Evolutionary conservation across 1,140 invertebrate species (phyloP).

Genomic region (Gonatopus flavifemur): DNA sequence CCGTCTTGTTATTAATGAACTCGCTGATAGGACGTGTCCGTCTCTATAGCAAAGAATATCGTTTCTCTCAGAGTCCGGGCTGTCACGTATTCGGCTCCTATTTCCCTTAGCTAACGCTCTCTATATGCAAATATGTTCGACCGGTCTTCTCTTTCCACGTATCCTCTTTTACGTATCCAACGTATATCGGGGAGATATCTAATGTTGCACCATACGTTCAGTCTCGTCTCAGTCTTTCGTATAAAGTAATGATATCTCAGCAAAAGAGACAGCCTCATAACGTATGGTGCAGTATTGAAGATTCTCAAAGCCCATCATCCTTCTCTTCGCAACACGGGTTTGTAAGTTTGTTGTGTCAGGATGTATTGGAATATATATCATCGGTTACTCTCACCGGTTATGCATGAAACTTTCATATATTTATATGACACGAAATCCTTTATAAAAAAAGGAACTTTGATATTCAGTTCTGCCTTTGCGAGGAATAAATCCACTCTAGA

Average conservation of each 20-base stretch:
- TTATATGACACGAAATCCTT: too few relatives aligned
- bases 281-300: too few relatives aligned
- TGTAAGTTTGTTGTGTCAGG: slow-evolving; percentile 17
- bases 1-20: slow-evolving; percentile 50
- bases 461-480: slow-evolving; percentile 44
- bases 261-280: too few relatives aligned
- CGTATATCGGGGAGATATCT: neutral
- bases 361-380: slow-evolving; percentile 31
- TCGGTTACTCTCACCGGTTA: too few relatives aligned
- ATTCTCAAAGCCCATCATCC: too few relatives aligned
- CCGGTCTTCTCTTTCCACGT: slow-evolving; percentile 41
- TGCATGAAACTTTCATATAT: too few relatives aligned
- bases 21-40: slow-evolving; percentile 50
- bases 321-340: slow-evolving; percentile 15
- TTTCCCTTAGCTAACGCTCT: slow-evolving; percentile 59
- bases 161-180: slow-evolving; percentile 27
- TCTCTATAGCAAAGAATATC: slow-evolving; percentile 48
- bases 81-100: slow-evolving; percentile 58
- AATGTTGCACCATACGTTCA: neutral
- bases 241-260: too few relatives aligned
- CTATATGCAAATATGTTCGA: slow-evolving; percentile 56
- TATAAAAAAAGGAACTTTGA: slow-evolving; percentile 57
- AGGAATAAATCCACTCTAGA: slow-evolving; percentile 34
- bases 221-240: neutral
- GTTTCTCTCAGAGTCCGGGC: slow-evolving; percentile 42